phyloP scores from a whole-genome alignment of 92 coral and sea anemone genomes.

The Virgularia gustaviana region DNA sequence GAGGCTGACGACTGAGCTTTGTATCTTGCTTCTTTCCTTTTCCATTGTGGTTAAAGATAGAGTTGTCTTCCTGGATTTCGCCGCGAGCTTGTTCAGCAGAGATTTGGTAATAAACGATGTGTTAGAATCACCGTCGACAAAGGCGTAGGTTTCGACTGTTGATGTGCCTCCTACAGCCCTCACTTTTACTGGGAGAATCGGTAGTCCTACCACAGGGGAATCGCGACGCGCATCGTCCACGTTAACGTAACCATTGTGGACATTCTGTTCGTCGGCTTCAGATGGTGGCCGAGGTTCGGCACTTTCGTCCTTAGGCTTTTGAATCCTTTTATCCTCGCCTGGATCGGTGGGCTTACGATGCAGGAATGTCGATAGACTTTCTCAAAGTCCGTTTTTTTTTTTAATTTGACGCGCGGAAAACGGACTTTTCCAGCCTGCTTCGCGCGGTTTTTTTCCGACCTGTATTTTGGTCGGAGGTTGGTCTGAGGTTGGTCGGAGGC shows the following conservation, averaged over 20 bases:
- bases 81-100: conserved; percentile 6
- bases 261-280: conserved; percentile 18
- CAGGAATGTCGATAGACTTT: conserved; percentile 12
- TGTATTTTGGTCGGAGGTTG: conserved; percentile 46
- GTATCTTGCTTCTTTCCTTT: background rate
- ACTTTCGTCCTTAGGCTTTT: background rate
- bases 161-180: background rate
- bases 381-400: conserved; percentile 15
- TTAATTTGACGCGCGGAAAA: background rate
- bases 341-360: background rate
- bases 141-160: conserved; percentile 43
- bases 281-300: background rate
- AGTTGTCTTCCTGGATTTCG: conserved; percentile 23
- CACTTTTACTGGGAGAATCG: conserved; percentile 32
- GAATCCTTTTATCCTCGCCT: background rate
- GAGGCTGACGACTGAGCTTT: conserved; percentile 29
- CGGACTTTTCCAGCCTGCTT: conserved; percentile 33
- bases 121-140: conserved; percentile 39
- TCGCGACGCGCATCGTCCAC: conserved; percentile 16
- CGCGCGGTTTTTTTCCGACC: conserved; percentile 50
- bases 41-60: conserved; percentile 49
- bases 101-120: conserved; percentile 44
- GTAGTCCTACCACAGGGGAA: conserved; percentile 16
- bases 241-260: conserved; percentile 21
- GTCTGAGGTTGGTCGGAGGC: too few relatives aligned